Base-by-base conservation (phyloP, 2,888 invertebrate species). In the Sphinx pinastri region DNA sequence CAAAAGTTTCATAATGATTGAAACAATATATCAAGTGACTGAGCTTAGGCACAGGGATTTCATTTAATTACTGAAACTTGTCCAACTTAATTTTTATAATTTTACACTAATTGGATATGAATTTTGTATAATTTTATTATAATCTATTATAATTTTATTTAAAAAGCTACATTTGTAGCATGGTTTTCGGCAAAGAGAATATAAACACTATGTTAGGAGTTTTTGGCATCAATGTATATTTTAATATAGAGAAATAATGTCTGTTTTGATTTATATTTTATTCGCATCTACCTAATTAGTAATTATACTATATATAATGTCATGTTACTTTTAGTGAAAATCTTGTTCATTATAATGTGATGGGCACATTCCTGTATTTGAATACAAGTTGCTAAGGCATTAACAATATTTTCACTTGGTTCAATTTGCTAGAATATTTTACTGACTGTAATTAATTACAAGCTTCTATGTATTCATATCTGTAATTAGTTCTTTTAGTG, bases 1-100 rank as follows among this genome's bases (percentile, higher is more conserved):
- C 86, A 85, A 86, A 84, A 73, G 75, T 82, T 84, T 83, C 80
- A 81, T 79, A 70, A 73, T 68, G 72, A 69, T 78, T 81, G 77
- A 79, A 82, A 80, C 82, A n/a, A n/a, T n/a, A 83, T 82, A 83
- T 84, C 81, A 83, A 75, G 69, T 71, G 79, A 84, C 82, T 83
- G 79, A 80, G 74, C 76, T 79, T 77, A 69, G 75, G 25, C 75
- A 76, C 73, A 75, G 74, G 73, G 73, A 73, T 72, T 73, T 72
- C n/a, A 70, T 67, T 72, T 74, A 71, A 72, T 72, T 73, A 16
- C 67, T 68, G 51, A 51, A 69, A 60, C 71, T 57, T 74, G 74
- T 75, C 74, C 71, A 63, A 63, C 58, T 72, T 68, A 52, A 63
- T 63, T 63, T 63, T 19, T 19, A 63, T 57, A n/a, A 45, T 51